Evolutionary conservation across 2,113 vertebrate species (phyloP), one percentile per base, ranked within the genome.

Genomic region (Mirounga angustirostris): DNA sequence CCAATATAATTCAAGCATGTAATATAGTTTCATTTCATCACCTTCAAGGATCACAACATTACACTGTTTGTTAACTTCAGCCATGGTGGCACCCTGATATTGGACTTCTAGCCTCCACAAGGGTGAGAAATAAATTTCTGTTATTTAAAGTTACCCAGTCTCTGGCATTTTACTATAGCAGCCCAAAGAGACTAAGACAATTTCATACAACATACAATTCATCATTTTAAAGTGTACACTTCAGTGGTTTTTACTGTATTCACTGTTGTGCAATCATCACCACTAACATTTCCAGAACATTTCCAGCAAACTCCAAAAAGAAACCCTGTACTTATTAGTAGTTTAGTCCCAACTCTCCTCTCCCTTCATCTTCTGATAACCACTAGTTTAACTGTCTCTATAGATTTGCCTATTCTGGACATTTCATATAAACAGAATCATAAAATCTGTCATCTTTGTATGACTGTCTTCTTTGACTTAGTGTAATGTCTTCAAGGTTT

Each of bases 351-450:
- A 61, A 43, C 6, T 43, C 76, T 61, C 16, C 16, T 28, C 12
- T 69, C 52, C 69, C 26, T 40, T n/a, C 21, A 54, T 8, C 15
- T 33, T 86, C 52, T 78, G 59, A 86, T 21, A 84, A 93, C 26
- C 85, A 69, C 91, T 78, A 74, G 71, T 81, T 67, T 87, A 92
- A 92, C 65, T 52, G 14, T 90, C 69, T 83, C n/a, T 67, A 30
- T 19, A 76, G 46, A 46, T 13, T 80, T 63, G n/a, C 21, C n/a
- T 88, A 65, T 74, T 56, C 40, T 80, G 43, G 82, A 63, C 76
- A 74, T 58, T 92, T 82, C 46, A 50, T n/a, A 73, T 26, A 71
- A 76, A 59, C 9, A 69, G 36, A 50, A 93, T 56, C 79, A 92
- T 28, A 63, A 9, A 89, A 56, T 78, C 58, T 73, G 36, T n/a